phyloP scores from a whole-genome alignment of 2,113 vertebrate genomes.

The Pterophyllum scalare region DNA sequence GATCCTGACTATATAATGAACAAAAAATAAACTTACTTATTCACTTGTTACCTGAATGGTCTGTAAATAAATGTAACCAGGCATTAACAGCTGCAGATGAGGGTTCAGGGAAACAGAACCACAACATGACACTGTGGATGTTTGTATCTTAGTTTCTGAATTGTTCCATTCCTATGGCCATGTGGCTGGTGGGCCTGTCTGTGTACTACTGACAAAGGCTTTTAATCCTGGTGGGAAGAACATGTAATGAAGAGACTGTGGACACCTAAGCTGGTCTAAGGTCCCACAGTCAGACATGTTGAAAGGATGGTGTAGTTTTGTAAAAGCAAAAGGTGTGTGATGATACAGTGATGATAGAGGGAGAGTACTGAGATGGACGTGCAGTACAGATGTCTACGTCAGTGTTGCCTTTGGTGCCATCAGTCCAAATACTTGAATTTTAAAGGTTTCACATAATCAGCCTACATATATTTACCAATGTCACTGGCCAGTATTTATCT shows the following conservation, averaged over 20 bases:
- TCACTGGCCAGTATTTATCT: not conserved
- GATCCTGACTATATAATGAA: not conserved
- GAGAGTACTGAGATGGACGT: not conserved
- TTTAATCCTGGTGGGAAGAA: conserved; percentile 7
- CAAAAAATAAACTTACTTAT: not conserved
- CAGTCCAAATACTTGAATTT: not conserved
- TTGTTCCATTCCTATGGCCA: not conserved
- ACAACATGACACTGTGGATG: not conserved
- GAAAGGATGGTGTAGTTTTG: not conserved
- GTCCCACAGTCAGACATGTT: not conserved
- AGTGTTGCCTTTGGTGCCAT: not conserved
- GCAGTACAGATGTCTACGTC: not conserved
- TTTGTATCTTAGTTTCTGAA: not conserved
- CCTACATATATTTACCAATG: not conserved
- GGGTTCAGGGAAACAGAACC: not conserved
- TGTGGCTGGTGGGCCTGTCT: not conserved
- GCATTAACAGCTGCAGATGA: not conserved
- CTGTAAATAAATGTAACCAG: not conserved
- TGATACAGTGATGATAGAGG: not conserved
- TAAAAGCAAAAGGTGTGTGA: not conserved
- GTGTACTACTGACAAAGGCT: conserved; percentile 68
- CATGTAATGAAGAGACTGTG: not conserved
- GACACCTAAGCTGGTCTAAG: conserved; percentile 58
- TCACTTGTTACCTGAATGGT: not conserved
- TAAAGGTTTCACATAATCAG: not conserved